phyloP scores from a whole-genome alignment of 2,113 vertebrate species.

The Oxyura jamaicensis region DNA sequence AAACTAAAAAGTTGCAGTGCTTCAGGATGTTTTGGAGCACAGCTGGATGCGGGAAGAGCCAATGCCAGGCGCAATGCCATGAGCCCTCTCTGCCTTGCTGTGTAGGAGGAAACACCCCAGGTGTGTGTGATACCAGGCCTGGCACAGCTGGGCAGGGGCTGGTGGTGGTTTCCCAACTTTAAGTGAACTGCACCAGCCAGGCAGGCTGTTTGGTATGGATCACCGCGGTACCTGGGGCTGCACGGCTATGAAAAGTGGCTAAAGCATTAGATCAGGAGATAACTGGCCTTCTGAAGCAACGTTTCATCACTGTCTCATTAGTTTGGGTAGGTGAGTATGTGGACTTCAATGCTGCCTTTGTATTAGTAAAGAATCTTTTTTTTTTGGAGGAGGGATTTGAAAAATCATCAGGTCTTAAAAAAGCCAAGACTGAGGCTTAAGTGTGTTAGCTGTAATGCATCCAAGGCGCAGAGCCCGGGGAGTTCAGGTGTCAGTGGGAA shows the following conservation, averaged over 20 bases:
- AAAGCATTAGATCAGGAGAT: background rate
- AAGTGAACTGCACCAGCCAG: background rate
- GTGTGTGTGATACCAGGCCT: no score
- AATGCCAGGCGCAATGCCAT: no score
- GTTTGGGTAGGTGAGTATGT: background rate
- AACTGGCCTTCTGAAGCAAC: slow-evolving; percentile 62
- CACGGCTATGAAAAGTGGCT: background rate
- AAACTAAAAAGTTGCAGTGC: no score
- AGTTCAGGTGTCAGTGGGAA: accelerated
- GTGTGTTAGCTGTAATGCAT: background rate
- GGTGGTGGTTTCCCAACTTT: no score
- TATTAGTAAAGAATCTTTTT: slow-evolving; percentile 26
- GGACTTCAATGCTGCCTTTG: slow-evolving; percentile 82
- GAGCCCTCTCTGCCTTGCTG: no score
- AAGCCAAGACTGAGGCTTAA: background rate
- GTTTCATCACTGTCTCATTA: slow-evolving; percentile 82
- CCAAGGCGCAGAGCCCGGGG: background rate
- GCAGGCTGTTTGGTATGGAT: accelerated
- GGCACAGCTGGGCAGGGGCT: no score
- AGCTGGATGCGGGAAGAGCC: no score
- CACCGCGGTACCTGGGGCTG: background rate
- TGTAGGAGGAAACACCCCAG: no score
- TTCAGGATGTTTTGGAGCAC: no score
- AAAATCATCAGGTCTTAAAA: background rate
- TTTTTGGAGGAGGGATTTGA: background rate